Base-by-base conservation (phyloP, 1,140 invertebrate species). In the Achatina immaculata region DNA sequence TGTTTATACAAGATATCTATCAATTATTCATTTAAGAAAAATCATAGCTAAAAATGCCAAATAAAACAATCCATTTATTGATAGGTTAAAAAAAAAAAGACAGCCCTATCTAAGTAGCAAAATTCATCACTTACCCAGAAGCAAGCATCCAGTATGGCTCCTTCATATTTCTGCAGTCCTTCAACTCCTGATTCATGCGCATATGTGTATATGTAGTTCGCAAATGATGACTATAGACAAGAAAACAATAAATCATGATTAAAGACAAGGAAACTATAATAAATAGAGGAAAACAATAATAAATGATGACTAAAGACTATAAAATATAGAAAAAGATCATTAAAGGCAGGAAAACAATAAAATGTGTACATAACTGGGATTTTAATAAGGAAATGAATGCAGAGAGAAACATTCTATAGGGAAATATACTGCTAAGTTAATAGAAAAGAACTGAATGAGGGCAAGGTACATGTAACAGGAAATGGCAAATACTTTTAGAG, bases 71-170 rank as follows among this genome's bases (percentile, higher is more conserved):
- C 48, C 24, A 51, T 24, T 51, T 14, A 51, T 14, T 51, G 48
- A 51, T 51, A 51, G 11, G 48, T 51, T 14, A 24, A 51, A 14
- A 51, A 11, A 14, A 11, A 51, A 51, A 24, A 24, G 48, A 51
- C 11, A 51, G 48, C 11, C 11, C 11, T 51, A 14, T 24, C 11
- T 36, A 42, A n/a, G n/a, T n/a, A n/a, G n/a, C n/a, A n/a, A n/a
- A n/a, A n/a, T n/a, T n/a, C n/a, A n/a, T n/a, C n/a, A 85, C 86
- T 87, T 86, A 92, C 91, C 92, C 92, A 93, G 82, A 92, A 93
- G 66, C 89, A 90, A 19, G 92, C 92, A 83, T 92, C 92, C 21
- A 93, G 80, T 40, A 92, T 88, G 42, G 92, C 92, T 0, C 91
- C 92, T 82, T 92, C 90, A 42, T 90, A 89, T 84, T 88, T 90